Evolutionary conservation across 2,113 vertebrate genomes (phyloP).

Genomic region (Macquaria ambigua): DNA sequence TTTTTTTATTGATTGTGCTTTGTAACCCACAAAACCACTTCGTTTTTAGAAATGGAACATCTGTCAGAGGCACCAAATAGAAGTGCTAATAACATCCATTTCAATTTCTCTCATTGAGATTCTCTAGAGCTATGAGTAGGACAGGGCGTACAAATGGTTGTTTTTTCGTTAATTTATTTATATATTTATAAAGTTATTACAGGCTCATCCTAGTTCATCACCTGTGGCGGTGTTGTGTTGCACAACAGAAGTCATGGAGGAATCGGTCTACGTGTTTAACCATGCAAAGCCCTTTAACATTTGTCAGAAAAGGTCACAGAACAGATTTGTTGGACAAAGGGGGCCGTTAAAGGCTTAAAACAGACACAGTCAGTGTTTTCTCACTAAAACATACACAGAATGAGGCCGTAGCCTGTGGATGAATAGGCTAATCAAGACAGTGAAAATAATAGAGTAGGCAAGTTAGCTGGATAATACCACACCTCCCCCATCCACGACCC

Average conservation of each 20-base stretch:
- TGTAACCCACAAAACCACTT: slow-evolving; percentile 86
- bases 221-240: slow-evolving; percentile 65
- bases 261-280: slow-evolving; percentile 72
- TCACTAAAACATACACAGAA: slow-evolving; percentile 59
- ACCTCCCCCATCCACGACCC: slow-evolving; percentile 19
- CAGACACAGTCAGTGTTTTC: slow-evolving; percentile 62
- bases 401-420: slow-evolving; percentile 49
- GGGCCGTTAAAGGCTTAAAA: slow-evolving; percentile 66
- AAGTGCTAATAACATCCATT: slow-evolving; percentile 81
- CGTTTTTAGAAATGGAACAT: slow-evolving; percentile 76
- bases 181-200: slow-evolving; percentile 87
- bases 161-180: slow-evolving; percentile 82
- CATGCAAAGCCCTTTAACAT: slow-evolving; percentile 86
- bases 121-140: slow-evolving; percentile 83
- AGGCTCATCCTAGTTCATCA: slow-evolving; percentile 76
- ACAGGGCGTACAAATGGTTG: slow-evolving; percentile 82
- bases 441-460: slow-evolving; percentile 61
- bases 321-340: slow-evolving; percentile 85
- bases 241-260: slow-evolving; percentile 71
- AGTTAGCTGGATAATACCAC: slow-evolving; percentile 59
- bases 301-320: slow-evolving; percentile 80
- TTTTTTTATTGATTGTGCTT: slow-evolving; percentile 85
- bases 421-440: slow-evolving; percentile 57
- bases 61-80: slow-evolving; percentile 79
- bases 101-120: slow-evolving; percentile 73